Evolutionary conservation across 2,113 vertebrate genomes (phyloP), one percentile per base, ranked within the genome.

Genomic region (Eupsittula cactorum): DNA sequence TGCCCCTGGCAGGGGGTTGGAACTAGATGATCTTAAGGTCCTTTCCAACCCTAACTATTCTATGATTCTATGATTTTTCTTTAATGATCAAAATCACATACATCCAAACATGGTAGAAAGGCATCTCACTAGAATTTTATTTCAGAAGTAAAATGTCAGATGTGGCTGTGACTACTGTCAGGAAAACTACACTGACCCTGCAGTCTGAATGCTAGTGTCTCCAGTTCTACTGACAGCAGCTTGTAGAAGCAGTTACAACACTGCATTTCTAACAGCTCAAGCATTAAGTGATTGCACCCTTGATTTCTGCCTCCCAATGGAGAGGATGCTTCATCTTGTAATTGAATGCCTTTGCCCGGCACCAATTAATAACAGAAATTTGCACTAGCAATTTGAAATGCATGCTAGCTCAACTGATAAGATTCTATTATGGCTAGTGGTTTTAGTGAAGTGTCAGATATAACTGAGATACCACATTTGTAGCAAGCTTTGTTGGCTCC

Each of bases 351-450:
- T 89, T 28, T 84, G 77, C 62, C 65, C 78, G 82, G 74, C 63
- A 71, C 49, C 57, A 76, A 79, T 92, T 96, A 95, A 76, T 92
- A 94, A 85, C 19, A 93, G 23, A 35, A 50, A 80, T 91, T 91
- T 95, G 89, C 75, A 73, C 24, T 73, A 53, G 62, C 64, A 85
- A 94, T 85, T 89, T 7, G 1, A 78, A 69, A 82, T 25, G 78
- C 49, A 52, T 44, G 52, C 46, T 39, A 68, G 47, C 39, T 95
- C 53, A 85, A n/a, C 78, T 88, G 78, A 62, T 68, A 86, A 86
- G 60, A 57, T 64, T 73, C 70, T 50, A 7, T 91, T 87, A 64
- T 4, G 53, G 81, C 47, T 68, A 60, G 57, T 55, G 50, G 35
- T 64, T 70, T 50, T 62, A 35, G 31, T 16, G 55, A 84, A 75